Conservation (phyloP, 2,888 invertebrate species). For the Ephialtes manifestator region DNA sequence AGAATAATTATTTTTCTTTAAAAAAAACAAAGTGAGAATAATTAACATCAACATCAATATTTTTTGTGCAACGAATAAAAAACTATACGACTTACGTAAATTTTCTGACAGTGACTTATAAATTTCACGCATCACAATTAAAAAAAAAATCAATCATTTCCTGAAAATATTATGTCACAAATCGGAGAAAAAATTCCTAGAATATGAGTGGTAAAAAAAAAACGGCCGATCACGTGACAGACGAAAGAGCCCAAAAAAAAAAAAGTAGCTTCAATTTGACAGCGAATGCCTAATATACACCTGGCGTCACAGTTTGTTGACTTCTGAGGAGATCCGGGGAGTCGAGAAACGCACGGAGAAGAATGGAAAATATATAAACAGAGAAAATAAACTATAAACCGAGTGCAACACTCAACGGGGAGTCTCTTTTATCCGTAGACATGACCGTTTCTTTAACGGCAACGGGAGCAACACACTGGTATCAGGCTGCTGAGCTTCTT, state of each 20-base stretch:
- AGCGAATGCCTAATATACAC: neutral
- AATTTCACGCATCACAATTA: no score
- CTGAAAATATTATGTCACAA: neutral
- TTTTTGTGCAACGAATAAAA: no score
- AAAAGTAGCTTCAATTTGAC: neutral
- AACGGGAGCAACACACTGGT: conserved; percentile 1
- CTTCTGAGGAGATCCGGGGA: neutral
- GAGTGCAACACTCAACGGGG: neutral
- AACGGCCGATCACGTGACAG: neutral
- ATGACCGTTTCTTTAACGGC: conserved; percentile 24
- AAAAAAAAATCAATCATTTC: neutral
- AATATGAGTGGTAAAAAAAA: no score
- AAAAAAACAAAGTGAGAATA: no score
- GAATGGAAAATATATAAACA: conserved; percentile 10
- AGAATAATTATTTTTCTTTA: no score
- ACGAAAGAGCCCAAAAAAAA: neutral
- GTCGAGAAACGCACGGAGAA: neutral
- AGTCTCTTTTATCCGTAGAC: neutral
- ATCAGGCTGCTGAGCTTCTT: conserved; percentile 15
- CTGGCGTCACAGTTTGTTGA: neutral
- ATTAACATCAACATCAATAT: no score
- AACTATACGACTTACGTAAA: no score
- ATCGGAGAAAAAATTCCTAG: neutral
- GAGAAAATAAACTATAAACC: conserved; percentile 35
- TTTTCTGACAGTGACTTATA: no score